phyloP scores from a whole-genome alignment of 2,888 invertebrate species.

The Trachelus troglodyta region DNA sequence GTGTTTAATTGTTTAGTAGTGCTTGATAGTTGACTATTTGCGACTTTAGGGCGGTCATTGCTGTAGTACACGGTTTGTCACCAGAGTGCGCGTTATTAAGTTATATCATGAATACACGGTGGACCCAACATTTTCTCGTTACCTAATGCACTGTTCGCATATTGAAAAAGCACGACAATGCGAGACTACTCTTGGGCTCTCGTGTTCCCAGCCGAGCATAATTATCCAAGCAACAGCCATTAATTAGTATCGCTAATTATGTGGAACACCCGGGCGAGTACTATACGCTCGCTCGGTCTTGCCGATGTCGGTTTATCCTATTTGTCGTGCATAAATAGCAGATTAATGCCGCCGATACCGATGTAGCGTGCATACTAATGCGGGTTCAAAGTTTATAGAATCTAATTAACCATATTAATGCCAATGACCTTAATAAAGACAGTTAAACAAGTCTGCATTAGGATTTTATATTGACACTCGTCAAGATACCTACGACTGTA shows the following conservation, averaged over 20 bases:
- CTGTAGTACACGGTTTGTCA: no score
- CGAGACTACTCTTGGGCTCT: not conserved
- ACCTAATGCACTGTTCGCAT: not conserved
- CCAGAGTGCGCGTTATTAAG: no score
- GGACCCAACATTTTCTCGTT: not conserved
- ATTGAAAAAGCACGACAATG: not conserved
- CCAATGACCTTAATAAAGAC: slow-evolving; percentile 29
- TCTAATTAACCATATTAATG: slow-evolving; percentile 45
- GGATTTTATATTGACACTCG: no score
- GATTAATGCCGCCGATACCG: slow-evolving; percentile 44
- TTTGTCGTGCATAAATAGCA: slow-evolving; percentile 43
- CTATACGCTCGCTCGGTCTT: slow-evolving; percentile 2
- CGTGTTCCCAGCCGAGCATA: slow-evolving; percentile 5
- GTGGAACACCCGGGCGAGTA: slow-evolving; percentile 36
- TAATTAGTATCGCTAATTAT: slow-evolving; percentile 55
- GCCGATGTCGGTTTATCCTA: slow-evolving; percentile 31
- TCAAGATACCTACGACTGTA: no score
- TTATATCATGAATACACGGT: no score
- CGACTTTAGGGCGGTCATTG: no score
- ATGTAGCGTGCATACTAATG: slow-evolving; percentile 47
- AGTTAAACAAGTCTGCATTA: not conserved
- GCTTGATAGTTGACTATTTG: no score
- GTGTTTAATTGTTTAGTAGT: no score
- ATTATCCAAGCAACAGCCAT: slow-evolving; percentile 32
- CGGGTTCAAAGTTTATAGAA: slow-evolving; percentile 49